Base-by-base conservation (phyloP, 2,113 vertebrate species). In the Lota lota region DNA sequence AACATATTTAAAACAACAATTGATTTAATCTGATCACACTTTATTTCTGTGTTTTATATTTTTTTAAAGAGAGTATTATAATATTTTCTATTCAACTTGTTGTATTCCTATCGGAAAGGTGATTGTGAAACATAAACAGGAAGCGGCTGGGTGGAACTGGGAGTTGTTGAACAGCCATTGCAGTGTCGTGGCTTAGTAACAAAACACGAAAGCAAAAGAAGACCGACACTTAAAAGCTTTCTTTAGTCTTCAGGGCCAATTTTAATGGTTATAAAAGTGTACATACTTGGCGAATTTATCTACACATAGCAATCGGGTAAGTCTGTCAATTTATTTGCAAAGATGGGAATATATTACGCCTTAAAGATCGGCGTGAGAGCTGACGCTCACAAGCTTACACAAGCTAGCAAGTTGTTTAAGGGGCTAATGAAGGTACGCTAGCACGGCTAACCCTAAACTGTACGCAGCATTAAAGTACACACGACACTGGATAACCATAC, bases 101-200 rank as follows among this genome's bases (percentile, higher is more conserved):
- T 60, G 79, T 78, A 80, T 64, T 22, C 65, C 69, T 16, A 2
- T 7, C 90, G 92, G 89, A 88, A 53, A 17, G 64, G 21, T 89
- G 80, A 77, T 1, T 19, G 72, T 83, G 89, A 79, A 76, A 88
- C 90, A 88, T 74, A 80, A 78, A 85, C 78, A 75, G 92, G 92
- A 93, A 92, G 90, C 81, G 86, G 80, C 67, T 73, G 79, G 66
- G 70, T 58, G 79, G 75, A 70, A 67, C 72, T 60, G 81, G 75
- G 86, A 85, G 73, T 74, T 73, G 74, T 70, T 79, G 69, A 81
- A 83, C 89, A 88, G 90, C 91, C 91, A 92, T 93, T 92, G 90
- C 90, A 88, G 91, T 87, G 90, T 93, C 92, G 92, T 92, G 92
- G 91, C 91, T 92, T 83, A 85, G 77, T 83, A 91, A 88, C 87